These are phyloP conservation scores for Cyclargus thomasi DNA, from an alignment of 1,140 invertebrate genomes.

Conservation along the genomic window DNA sequence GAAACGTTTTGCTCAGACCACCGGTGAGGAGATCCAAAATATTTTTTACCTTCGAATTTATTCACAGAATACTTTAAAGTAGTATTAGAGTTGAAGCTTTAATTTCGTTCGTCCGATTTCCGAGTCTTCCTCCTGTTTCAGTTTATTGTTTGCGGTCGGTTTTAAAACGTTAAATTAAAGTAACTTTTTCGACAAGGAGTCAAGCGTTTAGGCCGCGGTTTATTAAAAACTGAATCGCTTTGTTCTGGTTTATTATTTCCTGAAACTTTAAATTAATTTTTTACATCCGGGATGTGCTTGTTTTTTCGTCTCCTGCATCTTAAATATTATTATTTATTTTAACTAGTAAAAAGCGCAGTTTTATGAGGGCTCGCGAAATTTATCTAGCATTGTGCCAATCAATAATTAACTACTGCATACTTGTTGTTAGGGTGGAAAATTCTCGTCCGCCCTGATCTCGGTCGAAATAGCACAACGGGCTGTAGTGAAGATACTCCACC, in stretches of 20 bases:
- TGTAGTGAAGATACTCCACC: too few species aligned
- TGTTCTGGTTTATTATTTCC: not conserved
- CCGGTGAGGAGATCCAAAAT: not conserved
- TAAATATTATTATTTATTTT: too few species aligned
- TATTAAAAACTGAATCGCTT: not conserved
- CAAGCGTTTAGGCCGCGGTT: not conserved
- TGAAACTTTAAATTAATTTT: too few species aligned
- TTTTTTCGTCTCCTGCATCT: too few species aligned
- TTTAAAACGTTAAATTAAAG: not conserved
- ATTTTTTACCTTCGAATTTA: not conserved
- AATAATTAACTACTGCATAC: too few species aligned
- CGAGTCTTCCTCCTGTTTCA: not conserved
- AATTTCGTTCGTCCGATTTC: not conserved
- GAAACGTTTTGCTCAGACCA: not conserved
- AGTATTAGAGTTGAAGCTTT: not conserved
- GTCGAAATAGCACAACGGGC: too few species aligned
- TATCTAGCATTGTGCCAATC: too few species aligned
- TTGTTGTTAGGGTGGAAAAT: too few species aligned
- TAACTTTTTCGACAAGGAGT: not conserved
- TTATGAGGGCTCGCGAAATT: too few species aligned
- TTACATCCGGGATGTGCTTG: too few species aligned
- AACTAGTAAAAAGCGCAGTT: too few species aligned
- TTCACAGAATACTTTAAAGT: not conserved
- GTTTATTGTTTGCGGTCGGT: not conserved
- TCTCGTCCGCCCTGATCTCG: too few species aligned